Base-by-base conservation (phyloP, 2,888 invertebrate species). In the Ariolimax columbianus region DNA sequence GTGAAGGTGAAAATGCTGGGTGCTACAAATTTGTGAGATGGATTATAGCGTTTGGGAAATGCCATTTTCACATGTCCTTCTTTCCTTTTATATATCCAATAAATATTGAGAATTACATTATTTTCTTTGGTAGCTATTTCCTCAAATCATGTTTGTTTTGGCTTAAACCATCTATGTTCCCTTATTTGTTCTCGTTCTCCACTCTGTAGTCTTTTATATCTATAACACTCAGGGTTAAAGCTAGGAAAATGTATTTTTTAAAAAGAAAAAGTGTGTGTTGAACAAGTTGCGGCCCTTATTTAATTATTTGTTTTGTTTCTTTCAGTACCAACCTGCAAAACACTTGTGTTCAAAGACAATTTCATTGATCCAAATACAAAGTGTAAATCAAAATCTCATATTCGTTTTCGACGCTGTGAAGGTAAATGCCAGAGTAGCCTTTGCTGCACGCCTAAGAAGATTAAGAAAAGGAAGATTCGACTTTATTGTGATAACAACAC, bases 401-500 rank as follows among this genome's bases (percentile, higher is more conserved):
- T 99, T 89, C 97, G 98, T 93, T 97, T 97, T 94, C 97, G 98
- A 85, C 96, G 96, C 93, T 98, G 97, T 94, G 95, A 96, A 86
- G 96, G 96, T 88, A 96, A 96, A 86, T 97, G 97, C 91, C 97
- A 91, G 81, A 89, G 89, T 63, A 83, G 84, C 33, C 88, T 87
- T 85, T 99, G 99, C 95, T 99, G 99, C 94, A 96, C 96, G 89
- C 97, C 98, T 3, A 96, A 97, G 93, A 97, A 97, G 95, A 97
- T 97, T 90, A 98, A 98, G 95, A 96, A 97, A 93, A 96, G 98
- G 95, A 98, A 97, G 96, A 98, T 98, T 91, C 97, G 98, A 91
- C 96, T 99, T 91, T 96, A 98, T 91, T 99, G 99, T 95, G 86
- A 89, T 89, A 97, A 98, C 94, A 98, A 98, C 89, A 97, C 97